phyloP scores from a whole-genome alignment of 2,113 vertebrate species.

The Clupea harengus region DNA sequence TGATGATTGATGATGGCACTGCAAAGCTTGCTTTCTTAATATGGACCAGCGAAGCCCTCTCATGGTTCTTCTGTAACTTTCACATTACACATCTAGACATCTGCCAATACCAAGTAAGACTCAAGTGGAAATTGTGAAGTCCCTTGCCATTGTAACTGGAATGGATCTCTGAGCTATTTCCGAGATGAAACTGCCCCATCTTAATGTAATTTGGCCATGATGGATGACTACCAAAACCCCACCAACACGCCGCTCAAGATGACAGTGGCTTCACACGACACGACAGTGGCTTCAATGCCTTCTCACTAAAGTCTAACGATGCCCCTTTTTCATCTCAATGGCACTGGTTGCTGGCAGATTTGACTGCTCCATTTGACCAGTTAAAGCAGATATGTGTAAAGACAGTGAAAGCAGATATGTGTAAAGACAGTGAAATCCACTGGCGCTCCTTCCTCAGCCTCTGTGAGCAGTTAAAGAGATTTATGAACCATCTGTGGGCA shows the following conservation, averaged over 20 bases:
- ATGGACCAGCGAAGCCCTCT: background rate
- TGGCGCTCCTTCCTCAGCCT: background rate
- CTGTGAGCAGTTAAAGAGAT: background rate
- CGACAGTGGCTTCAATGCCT: background rate
- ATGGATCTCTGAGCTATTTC: conserved; percentile 25
- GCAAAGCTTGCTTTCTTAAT: background rate
- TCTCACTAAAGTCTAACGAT: background rate
- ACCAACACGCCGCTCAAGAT: background rate
- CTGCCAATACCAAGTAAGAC: conserved; percentile 1
- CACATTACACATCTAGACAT: background rate
- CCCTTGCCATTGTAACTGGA: conserved; percentile 13
- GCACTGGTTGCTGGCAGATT: background rate
- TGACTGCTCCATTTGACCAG: background rate
- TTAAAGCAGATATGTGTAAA: background rate
- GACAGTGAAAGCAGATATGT: background rate
- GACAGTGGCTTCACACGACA: background rate
- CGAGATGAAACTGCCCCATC: conserved; percentile 13
- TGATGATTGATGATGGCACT: background rate
- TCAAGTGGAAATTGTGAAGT: background rate
- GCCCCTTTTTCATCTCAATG: background rate
- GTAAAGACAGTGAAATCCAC: background rate
- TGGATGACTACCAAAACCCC: conserved; percentile 17
- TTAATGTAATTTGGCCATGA: conserved; percentile 36
- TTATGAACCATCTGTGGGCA: background rate
- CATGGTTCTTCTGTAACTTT: background rate